phyloP scores from a whole-genome alignment of 2,113 vertebrate species.

The Cyanoderma ruficeps region DNA sequence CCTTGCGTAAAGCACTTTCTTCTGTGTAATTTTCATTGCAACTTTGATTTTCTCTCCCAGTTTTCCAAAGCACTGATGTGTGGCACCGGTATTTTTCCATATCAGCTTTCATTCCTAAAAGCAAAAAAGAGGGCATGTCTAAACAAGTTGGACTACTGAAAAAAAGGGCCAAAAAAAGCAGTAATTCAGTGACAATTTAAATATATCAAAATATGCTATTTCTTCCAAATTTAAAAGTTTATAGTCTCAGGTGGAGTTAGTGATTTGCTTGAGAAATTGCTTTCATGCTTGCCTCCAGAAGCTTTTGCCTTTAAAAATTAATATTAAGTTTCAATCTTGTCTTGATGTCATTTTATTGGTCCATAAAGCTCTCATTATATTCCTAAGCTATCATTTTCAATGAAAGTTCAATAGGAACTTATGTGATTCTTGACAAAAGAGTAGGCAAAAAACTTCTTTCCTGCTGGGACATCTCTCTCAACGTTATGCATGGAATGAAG shows the following conservation, averaged over 20 bases:
- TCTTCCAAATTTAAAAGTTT: not conserved
- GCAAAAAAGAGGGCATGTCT: not conserved
- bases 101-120: not conserved
- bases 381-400: not conserved
- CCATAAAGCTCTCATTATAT: not conserved
- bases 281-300: not conserved
- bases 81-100: not conserved
- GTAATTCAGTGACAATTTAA: not conserved
- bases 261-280: not conserved
- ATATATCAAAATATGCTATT: not conserved
- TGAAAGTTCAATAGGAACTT: not conserved
- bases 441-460: not conserved
- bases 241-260: not conserved
- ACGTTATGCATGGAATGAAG: not conserved
- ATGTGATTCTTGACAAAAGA: not conserved
- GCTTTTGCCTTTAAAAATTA: not conserved
- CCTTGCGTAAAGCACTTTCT: not conserved
- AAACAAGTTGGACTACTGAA: not conserved
- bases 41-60: not conserved
- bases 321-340: not conserved
- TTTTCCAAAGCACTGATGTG: not conserved
- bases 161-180: not conserved
- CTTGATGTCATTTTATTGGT: not conserved
- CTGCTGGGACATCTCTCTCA: not conserved
- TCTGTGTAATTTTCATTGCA: not conserved